Evolutionary conservation across 2,797 vertebrate species (phyloP).

Genomic region (Sternotherus odoratus): DNA sequence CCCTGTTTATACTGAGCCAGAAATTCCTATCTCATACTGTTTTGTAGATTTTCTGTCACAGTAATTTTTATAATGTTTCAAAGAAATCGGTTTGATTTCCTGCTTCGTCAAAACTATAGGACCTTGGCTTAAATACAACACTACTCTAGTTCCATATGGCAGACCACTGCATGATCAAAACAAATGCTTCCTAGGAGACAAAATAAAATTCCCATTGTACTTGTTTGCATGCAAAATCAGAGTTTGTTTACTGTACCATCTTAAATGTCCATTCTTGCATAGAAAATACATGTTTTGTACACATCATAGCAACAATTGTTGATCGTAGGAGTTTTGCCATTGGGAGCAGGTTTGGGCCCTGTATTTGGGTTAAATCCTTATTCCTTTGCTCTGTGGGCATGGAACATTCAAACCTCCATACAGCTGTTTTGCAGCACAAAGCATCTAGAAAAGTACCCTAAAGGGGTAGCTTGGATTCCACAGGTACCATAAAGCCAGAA

Average conservation of each 20-base stretch:
- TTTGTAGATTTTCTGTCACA: not conserved
- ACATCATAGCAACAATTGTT: not conserved
- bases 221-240: not conserved
- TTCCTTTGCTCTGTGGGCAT: not conserved
- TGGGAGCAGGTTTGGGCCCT: not conserved
- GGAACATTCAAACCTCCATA: not conserved
- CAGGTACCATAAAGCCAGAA: not conserved
- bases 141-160: not conserved
- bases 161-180: constrained; percentile 28
- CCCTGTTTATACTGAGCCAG: not conserved
- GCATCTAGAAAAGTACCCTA: not conserved
- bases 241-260: not conserved
- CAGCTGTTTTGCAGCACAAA: not conserved
- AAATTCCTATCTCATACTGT: not conserved
- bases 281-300: not conserved
- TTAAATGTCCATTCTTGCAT: not conserved
- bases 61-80: constrained; percentile 7
- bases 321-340: not conserved
- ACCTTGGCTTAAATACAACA: not conserved
- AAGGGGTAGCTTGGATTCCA: not conserved
- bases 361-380: not conserved
- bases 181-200: not conserved
- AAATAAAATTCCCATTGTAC: not conserved
- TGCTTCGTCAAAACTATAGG: not conserved
- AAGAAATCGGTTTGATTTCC: constrained; percentile 14